Conservation (phyloP, 1,140 invertebrate species). For the Pollicipes pollicipes region DNA sequence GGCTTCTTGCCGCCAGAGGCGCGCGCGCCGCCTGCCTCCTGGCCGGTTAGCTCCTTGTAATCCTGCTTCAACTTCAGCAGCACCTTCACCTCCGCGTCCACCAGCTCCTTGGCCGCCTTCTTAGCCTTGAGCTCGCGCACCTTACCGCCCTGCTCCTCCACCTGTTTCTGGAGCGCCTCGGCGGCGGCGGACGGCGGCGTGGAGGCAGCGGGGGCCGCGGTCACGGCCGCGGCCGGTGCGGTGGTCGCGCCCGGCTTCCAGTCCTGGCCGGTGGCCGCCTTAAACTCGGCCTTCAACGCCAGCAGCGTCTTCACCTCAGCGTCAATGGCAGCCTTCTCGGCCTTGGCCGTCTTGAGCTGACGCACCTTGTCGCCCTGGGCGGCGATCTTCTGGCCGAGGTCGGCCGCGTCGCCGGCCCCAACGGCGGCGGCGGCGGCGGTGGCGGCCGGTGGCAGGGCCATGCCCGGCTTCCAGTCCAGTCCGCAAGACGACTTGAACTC, state of each 20-base stretch:
- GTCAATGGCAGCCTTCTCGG: slow-evolving; percentile 32
- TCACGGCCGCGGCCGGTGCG: slow-evolving; percentile 24
- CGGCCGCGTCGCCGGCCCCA: background rate
- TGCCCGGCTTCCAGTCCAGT: slow-evolving; percentile 39
- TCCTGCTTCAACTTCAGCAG: slow-evolving; percentile 55
- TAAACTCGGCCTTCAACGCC: slow-evolving; percentile 31
- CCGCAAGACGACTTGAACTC: slow-evolving; percentile 33
- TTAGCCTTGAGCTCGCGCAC: slow-evolving; percentile 45
- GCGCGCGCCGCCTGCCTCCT: slow-evolving; percentile 28
- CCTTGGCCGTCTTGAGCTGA: slow-evolving; percentile 44
- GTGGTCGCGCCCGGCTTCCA: slow-evolving; percentile 33
- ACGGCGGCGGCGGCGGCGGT: slow-evolving; percentile 24
- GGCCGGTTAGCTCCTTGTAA: slow-evolving; percentile 54
- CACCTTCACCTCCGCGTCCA: slow-evolving; percentile 44
- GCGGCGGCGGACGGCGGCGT: slow-evolving; percentile 7
- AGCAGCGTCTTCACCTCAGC: slow-evolving; percentile 29
- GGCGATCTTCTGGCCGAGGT: slow-evolving; percentile 31
- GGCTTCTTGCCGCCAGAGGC: slow-evolving; percentile 4
- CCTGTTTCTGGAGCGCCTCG: slow-evolving; percentile 26
- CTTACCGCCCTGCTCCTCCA: slow-evolving; percentile 49
- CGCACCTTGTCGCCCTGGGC: slow-evolving; percentile 54
- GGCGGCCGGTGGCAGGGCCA: slow-evolving; percentile 21
- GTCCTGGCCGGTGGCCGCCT: slow-evolving; percentile 34
- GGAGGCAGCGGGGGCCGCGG: slow-evolving; percentile 20
- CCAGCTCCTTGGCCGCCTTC: slow-evolving; percentile 39